Evolutionary conservation across 1,140 invertebrate genomes (phyloP), one percentile per base, ranked within the genome.

Genomic region (Scaptomyza pallida): DNA sequence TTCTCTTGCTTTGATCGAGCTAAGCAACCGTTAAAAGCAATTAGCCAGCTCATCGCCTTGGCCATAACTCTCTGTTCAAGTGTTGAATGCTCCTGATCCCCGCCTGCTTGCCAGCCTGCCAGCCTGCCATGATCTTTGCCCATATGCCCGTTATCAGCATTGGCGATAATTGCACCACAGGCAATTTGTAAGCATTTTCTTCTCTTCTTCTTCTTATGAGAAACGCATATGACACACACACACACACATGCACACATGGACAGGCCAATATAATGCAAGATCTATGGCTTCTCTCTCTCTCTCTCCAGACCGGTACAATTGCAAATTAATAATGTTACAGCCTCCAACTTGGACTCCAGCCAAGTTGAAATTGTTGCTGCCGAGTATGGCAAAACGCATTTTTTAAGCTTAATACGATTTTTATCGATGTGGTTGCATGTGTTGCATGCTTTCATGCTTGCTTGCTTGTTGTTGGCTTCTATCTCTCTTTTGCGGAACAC

Each of bases 101-200:
- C 10, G 33, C 33, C 33, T 35, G 33, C 33, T 35, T 35, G 10
- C 33, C 5, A 5, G n/a, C 12, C 33, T 35, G n/a, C n/a, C n/a
- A n/a, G n/a, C n/a, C 3, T 37, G 33, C 52, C 6, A 17, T 13
- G 37, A 15, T 26, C 21, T 41, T 15, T 30, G 44, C n/a, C 43
- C 45, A 44, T 37, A 37, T 23, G 33, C 45, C 78, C 79, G 79
- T 76, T 83, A 83, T 79, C 80, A 71, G 63, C 64, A 10, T 17
- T 17, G 63, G 81, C 81, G 76, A 77, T 85, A 86, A 85, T 85
- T 85, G 80, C 80, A 57, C 35, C 47, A 6, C 8, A 62, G 67
- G 60, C 80, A 85, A 85, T 85, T 85, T 85, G 81, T 85, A 67
- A 85, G 76, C 43, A 43, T n/a, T n/a, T n/a, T n/a, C n/a, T n/a